Conservation (phyloP, 1,140 invertebrate species). For the Dendrolimus punctatus region DNA sequence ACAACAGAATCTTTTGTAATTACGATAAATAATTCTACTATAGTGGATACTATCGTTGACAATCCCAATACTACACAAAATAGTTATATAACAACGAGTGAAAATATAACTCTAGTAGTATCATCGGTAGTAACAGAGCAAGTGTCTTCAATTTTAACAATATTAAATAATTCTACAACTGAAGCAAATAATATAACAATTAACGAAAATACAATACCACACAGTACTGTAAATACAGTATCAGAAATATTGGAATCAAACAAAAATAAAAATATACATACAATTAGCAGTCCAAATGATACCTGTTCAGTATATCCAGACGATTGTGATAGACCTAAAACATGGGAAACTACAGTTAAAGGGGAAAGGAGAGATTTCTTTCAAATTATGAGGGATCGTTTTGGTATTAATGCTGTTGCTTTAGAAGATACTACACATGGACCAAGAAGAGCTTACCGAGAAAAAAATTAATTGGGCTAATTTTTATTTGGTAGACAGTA, state of each 20-base stretch:
- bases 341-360: slow-evolving; percentile 48
- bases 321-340: slow-evolving; percentile 35
- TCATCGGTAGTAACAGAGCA: too few relatives aligned
- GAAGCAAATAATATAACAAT: too few relatives aligned
- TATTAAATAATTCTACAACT: too few relatives aligned
- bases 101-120: too few relatives aligned
- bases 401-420: slow-evolving; percentile 27
- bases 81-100: too few relatives aligned
- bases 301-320: slow-evolving; percentile 23
- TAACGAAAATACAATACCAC: too few relatives aligned
- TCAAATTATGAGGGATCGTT: slow-evolving; percentile 41
- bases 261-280: background rate
- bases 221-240: too few relatives aligned
- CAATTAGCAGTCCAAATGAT: background rate
- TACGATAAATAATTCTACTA: too few relatives aligned
- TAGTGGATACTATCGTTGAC: too few relatives aligned
- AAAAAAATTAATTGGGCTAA: background rate
- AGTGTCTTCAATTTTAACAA: too few relatives aligned
- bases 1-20: too few relatives aligned
- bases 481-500: slow-evolving; percentile 30
- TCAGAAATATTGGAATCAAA: background rate
- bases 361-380: slow-evolving; percentile 57
- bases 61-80: too few relatives aligned
- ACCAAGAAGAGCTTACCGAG: slow-evolving; percentile 13
- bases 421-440: slow-evolving; percentile 37